These are phyloP conservation scores for Rhynchomys soricoides DNA, from an alignment of 2,113 vertebrate species.

Conservation along the genomic window DNA sequence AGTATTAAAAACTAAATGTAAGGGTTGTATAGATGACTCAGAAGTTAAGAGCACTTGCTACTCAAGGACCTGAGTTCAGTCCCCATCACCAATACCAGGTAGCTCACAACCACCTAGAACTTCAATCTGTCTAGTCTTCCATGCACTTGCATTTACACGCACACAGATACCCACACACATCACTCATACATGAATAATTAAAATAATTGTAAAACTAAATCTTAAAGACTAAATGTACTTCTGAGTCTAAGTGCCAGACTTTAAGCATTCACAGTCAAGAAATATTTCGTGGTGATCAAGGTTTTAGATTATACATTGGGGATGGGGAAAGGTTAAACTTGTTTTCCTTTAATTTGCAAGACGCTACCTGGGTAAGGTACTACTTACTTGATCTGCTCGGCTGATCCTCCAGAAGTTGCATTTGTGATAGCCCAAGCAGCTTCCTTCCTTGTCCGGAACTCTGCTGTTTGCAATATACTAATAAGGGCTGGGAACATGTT, in stretches of 20 bases:
- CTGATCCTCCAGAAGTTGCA: constrained; percentile 96
- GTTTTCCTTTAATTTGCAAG: constrained; percentile 52
- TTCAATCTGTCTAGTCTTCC: not conserved
- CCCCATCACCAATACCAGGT: not conserved
- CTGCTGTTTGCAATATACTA: constrained; percentile 96
- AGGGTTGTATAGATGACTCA: not conserved
- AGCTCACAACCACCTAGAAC: not conserved
- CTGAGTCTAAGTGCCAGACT: not conserved
- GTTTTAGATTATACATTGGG: not conserved
- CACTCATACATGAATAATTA: not conserved
- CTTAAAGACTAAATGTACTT: constrained; percentile 33
- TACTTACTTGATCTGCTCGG: constrained; percentile 95
- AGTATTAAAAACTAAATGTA: not conserved
- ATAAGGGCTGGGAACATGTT: constrained; percentile 96
- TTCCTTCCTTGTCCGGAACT: constrained; percentile 98
- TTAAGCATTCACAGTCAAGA: not conserved
- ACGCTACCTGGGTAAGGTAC: not conserved
- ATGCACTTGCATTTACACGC: not conserved
- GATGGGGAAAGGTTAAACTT: not conserved
- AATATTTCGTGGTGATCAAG: not conserved
- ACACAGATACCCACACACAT: not conserved
- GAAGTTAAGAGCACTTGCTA: not conserved
- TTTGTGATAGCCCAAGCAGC: constrained; percentile 99
- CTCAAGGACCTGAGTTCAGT: not conserved
- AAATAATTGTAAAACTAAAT: not conserved